phyloP scores from a whole-genome alignment of 2,113 vertebrate species.

The Pachycephala philippinensis region DNA sequence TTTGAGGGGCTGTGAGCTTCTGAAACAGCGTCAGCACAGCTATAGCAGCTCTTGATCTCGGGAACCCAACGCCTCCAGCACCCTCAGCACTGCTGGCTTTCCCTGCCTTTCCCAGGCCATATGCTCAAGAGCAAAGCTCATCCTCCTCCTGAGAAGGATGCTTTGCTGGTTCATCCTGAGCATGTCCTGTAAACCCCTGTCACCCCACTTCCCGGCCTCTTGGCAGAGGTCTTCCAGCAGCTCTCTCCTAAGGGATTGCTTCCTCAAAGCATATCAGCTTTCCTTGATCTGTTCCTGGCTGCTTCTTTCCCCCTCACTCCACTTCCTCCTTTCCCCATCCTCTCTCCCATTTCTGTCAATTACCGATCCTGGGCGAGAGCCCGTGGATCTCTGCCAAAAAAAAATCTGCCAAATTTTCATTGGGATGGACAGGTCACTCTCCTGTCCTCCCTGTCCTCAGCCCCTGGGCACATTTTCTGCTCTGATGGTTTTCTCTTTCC shows the following conservation, averaged over 20 bases:
- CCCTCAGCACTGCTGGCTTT: constrained; percentile 1
- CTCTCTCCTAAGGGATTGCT: background rate
- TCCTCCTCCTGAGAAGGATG: background rate
- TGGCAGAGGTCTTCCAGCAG: background rate
- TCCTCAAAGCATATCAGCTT: background rate
- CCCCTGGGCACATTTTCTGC: background rate
- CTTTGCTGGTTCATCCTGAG: rapidly evolving
- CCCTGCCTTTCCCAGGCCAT: background rate
- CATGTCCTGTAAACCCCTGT: background rate
- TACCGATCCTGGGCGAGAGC: background rate
- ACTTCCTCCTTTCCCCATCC: background rate
- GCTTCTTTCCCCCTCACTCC: background rate
- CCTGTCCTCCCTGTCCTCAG: background rate
- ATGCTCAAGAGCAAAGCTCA: background rate
- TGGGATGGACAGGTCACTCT: background rate
- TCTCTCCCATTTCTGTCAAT: background rate
- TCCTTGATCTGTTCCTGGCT: background rate
- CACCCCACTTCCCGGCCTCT: background rate
- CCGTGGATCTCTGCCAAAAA: rapidly evolving
- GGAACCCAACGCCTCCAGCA: constrained; percentile 46
- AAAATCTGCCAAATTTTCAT: background rate
- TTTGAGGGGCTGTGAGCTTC: background rate
- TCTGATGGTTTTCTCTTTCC: background rate
- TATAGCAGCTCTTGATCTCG: background rate
- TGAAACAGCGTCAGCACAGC: background rate